Base-by-base conservation (phyloP, 2,113 vertebrate genomes). In the Hyaena hyaena region DNA sequence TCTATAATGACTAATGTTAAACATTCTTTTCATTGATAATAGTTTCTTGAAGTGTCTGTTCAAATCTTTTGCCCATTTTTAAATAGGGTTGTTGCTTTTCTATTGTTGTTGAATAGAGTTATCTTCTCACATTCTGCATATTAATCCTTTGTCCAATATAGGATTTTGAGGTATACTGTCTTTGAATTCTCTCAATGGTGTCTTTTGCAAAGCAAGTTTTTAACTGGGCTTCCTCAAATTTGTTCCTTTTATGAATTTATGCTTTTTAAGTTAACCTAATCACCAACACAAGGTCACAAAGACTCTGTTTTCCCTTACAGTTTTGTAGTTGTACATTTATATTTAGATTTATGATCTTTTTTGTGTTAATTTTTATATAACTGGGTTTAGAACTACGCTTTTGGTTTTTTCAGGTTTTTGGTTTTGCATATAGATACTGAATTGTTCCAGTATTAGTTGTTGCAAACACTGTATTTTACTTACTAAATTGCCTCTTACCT, bases 171-270 rank as follows among this genome's bases (percentile, higher is more conserved):
- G n/a, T 53, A 94, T 53, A 94, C 1, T 71, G 35, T 43, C n/a
- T 80, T 77, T 81, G 31, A 90, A 90, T 63, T 69, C 58, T 82
- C 39, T 61, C 84, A 85, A 10, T n/a, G 24, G 63, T 68, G 9
- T 81, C 58, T 81, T 68, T 58, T 55, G 39, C 23, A 76, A 9
- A 53, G 35, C 77, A 85, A 77, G 9, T 69, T 90, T 55, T 81
- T 53, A 53, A 82, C 21, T 61, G 24, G 48, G 90, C 43, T 88
- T 73, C 19, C 86, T 68, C 24, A 76, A 76, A 92, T 58, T 81
- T 71, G 69, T 97, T 55, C 39, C 45, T 95, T 90, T 94, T 88
- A 82, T 28, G 33, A 33, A 83, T 68, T 82, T 82, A 88, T n/a
- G 66, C 89, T 87, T 84, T 81, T 33, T 24, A 69, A 81, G 17